A percentile compares a stretch with the other conserved stretches of the same genome.
Evolutionary conservation across 2,888 invertebrate genomes (phyloP).

Genomic region (Sthenelais limicola): DNA sequence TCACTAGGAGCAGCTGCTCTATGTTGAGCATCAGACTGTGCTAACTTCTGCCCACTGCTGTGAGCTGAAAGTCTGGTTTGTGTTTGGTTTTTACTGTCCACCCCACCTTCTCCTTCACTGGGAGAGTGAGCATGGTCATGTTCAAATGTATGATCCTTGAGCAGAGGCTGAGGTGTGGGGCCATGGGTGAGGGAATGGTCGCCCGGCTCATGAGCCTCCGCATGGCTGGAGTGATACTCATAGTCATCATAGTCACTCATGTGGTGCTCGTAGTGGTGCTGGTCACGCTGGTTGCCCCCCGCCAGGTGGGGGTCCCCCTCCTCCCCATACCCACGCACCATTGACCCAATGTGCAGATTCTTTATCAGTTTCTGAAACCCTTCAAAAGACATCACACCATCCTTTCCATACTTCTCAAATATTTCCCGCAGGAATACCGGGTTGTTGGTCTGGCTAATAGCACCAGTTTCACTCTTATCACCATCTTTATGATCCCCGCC

Average conservation of each 20-base stretch:
- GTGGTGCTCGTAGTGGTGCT: background rate
- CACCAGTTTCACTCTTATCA: too few relatives aligned
- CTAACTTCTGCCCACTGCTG: too few relatives aligned
- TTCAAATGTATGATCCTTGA: background rate
- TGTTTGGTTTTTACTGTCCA: too few relatives aligned
- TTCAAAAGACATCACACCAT: slow-evolving; percentile 77
- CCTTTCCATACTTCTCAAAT: slow-evolving; percentile 77
- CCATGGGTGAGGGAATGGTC: too few relatives aligned
- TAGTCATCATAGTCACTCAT: slow-evolving; percentile 5
- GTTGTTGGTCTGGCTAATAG: too few relatives aligned
- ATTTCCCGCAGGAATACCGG: slow-evolving; percentile 75
- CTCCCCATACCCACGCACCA: background rate
- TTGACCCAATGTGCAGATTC: slow-evolving; percentile 73
- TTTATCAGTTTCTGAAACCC: slow-evolving; percentile 81
- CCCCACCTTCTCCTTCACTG: too few relatives aligned
- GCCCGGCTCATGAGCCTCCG: too few relatives aligned
- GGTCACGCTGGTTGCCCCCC: background rate
- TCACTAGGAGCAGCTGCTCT: too few relatives aligned
- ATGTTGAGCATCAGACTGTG: too few relatives aligned
- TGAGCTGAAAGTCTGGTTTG: too few relatives aligned
- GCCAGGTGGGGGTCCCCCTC: background rate
- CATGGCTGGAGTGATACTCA: slow-evolving; percentile 18
- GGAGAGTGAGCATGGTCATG: background rate
- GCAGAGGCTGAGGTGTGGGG: too few relatives aligned
- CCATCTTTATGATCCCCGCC: too few relatives aligned